These are phyloP conservation scores for Dusona sp. DNA, from an alignment of 2,888 invertebrate genomes.

Conservation along the genomic window DNA sequence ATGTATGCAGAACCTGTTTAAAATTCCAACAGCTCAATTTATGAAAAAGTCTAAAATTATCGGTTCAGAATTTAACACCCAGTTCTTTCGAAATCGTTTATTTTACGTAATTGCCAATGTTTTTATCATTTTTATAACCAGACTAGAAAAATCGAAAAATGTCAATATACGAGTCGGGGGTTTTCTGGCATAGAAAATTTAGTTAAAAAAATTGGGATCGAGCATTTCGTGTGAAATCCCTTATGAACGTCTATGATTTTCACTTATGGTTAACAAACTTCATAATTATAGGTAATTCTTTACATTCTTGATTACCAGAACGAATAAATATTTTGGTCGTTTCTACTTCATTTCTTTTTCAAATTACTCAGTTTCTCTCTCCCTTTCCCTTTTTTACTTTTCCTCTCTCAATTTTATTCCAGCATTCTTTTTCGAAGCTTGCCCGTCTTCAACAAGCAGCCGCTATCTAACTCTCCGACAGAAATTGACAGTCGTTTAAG, in stretches of 20 bases:
- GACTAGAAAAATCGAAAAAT: neutral
- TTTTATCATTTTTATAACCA: too few relatives aligned
- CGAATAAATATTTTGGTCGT: neutral
- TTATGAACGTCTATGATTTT: neutral
- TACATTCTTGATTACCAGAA: neutral
- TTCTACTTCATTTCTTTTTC: neutral
- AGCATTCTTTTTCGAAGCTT: too few relatives aligned
- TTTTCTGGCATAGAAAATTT: neutral
- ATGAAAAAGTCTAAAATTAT: too few relatives aligned
- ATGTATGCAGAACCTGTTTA: neutral
- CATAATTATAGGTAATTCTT: neutral
- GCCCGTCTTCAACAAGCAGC: slow-evolving; percentile 21
- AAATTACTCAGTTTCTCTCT: neutral
- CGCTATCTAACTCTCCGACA: slow-evolving; percentile 64
- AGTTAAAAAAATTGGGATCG: neutral
- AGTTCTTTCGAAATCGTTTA: too few relatives aligned
- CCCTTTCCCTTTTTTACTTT: neutral
- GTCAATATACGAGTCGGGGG: neutral
- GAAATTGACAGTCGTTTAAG: slow-evolving; percentile 77
- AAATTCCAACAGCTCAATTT: too few relatives aligned
- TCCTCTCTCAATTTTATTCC: neutral
- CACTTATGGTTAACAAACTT: neutral
- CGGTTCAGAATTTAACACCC: too few relatives aligned
- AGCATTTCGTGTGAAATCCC: neutral
- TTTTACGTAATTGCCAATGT: too few relatives aligned